Evolutionary conservation across 2,797 vertebrate species (phyloP).

Genomic region (Odontamblyopus rebecca): DNA sequence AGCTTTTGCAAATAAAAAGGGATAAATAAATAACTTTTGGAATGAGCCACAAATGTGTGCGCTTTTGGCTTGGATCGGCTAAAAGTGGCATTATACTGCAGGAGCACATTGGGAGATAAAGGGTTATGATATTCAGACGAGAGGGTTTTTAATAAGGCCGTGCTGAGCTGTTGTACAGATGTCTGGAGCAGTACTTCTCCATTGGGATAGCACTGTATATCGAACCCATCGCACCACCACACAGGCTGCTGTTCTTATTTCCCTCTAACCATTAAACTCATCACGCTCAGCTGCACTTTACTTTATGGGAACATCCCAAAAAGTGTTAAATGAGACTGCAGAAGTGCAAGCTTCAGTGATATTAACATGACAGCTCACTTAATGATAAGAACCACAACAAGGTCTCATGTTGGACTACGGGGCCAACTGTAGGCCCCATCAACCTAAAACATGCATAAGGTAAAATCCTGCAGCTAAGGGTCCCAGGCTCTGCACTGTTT

Average conservation of each 20-base stretch:
- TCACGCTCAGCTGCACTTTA: slow-evolving; percentile 25
- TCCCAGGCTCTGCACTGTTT: no score
- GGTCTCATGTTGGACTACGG: background rate
- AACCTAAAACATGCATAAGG: no score
- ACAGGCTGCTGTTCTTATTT: slow-evolving; percentile 30
- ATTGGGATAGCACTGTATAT: slow-evolving; percentile 55
- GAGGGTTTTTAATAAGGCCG: slow-evolving; percentile 65
- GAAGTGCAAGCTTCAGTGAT: background rate
- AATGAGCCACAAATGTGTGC: slow-evolving; percentile 46
- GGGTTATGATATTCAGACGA: slow-evolving; percentile 56
- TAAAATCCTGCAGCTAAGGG: no score
- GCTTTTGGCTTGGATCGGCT: slow-evolving; percentile 43
- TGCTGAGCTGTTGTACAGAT: slow-evolving; percentile 51
- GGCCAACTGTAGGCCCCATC: background rate
- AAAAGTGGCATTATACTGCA: slow-evolving; percentile 47
- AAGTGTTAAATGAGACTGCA: slow-evolving; percentile 22
- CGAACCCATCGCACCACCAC: slow-evolving; percentile 41
- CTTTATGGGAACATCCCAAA: slow-evolving; percentile 31
- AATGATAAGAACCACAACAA: background rate
- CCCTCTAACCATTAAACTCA: slow-evolving; percentile 38
- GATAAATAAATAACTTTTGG: slow-evolving; percentile 44
- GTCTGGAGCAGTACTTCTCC: slow-evolving; percentile 54
- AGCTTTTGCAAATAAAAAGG: slow-evolving; percentile 41
- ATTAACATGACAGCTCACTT: background rate
- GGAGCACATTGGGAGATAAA: slow-evolving; percentile 55